Conservation (phyloP, 2,888 invertebrate genomes). For the Sceliomorpha sp. region DNA sequence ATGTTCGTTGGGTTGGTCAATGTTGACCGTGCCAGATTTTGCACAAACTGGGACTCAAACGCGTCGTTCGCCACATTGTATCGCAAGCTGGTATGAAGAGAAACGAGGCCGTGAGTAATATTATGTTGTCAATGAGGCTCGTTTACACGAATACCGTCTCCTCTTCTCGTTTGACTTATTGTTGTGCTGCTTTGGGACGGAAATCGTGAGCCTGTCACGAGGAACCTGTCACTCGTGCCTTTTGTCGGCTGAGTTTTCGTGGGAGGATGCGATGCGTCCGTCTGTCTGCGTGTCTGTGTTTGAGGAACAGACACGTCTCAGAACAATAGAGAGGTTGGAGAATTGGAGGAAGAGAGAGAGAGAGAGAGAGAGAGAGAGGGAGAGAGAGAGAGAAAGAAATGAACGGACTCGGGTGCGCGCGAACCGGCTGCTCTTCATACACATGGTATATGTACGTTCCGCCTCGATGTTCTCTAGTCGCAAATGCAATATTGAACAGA, state of each 20-base stretch:
- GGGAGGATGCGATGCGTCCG: constrained; percentile 38
- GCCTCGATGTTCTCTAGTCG: too few relatives aligned
- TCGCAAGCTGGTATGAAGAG: constrained; percentile 27
- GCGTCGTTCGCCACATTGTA: constrained; percentile 30
- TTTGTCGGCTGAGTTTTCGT: constrained; percentile 33
- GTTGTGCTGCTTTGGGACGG: constrained; percentile 40
- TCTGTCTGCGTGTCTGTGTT: too few relatives aligned
- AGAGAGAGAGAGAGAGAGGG: not conserved
- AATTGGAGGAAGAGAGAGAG: not conserved
- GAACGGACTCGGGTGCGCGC: too few relatives aligned
- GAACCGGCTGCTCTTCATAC: too few relatives aligned
- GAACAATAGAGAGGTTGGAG: too few relatives aligned
- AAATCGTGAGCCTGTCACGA: constrained; percentile 46
- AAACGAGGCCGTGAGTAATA: constrained; percentile 51
- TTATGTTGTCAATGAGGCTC: constrained; percentile 40
- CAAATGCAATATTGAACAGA: too few relatives aligned
- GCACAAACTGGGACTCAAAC: constrained; percentile 40
- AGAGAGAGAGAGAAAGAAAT: not conserved
- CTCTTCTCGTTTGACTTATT: constrained; percentile 25
- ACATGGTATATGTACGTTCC: too few relatives aligned
- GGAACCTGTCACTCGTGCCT: constrained; percentile 24
- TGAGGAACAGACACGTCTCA: too few relatives aligned
- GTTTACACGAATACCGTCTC: constrained; percentile 37
- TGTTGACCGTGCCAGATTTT: constrained; percentile 27
- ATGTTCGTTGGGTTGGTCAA: constrained; percentile 43